Base-by-base conservation (phyloP, 2,888 invertebrate species). In the Tetranychus piercei region DNA sequence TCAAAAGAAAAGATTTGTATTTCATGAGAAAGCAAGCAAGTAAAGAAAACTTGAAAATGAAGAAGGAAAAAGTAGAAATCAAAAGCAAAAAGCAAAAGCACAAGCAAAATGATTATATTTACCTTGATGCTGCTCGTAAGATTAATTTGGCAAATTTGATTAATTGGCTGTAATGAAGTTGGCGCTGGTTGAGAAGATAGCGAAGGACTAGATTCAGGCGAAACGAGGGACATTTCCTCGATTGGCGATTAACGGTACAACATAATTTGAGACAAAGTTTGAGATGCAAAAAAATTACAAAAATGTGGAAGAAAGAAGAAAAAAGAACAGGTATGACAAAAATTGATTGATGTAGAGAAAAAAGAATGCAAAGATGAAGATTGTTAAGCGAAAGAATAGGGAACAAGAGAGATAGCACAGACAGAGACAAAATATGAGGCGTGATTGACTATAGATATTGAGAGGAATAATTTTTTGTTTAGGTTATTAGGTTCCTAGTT, bases 211-310 rank as follows among this genome's bases (percentile, higher is more conserved):
- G 55, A 55, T 55, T 55, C 55, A 15, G 55, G 55, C 55, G 55
- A 55, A 55, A 55, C 55, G 55, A 55, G 55, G 55, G 55, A 55
- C 55, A 55, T 55, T 55, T 55, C 55, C 55, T 55, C 55, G 55
- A 55, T 55, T 55, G 55, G 15, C 55, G 11, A 55, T 55, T 55
- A 55, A 55, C 55, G 55, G 55, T 9, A 55, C 55, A 55, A 55
- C 55, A 55, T 55, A 55, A 55, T 55, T 55, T 55, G 55, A 55
- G 55, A 55, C 55, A 55, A 55, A 15, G 9, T 55, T 55, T 55
- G 9, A 15, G 55, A 15, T 55, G 15, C 3, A 55, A 55, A 3
- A 55, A 55, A 55, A 55, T 55, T 9, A 15, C 15, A 15, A 55
- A 55, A 55, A 55, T 55, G 55, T 15, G 6, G 15, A 55, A 55